Evolutionary conservation across 1,140 invertebrate species (phyloP).

Genomic region (Macrosteles quadrilineatus): DNA sequence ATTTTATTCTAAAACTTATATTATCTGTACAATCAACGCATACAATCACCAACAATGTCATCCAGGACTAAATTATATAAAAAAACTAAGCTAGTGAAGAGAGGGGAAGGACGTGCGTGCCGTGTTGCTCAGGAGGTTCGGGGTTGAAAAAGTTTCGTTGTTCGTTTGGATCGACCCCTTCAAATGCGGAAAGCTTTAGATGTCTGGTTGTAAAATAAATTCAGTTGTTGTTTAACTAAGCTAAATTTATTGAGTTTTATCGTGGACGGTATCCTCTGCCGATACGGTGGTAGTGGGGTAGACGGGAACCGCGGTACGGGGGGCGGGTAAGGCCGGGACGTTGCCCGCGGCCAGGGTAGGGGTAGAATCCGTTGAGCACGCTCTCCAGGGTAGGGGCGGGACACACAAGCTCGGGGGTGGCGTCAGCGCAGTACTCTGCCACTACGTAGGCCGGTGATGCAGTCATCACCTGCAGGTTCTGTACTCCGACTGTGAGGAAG

Average conservation of each 20-base stretch:
- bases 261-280: not conserved
- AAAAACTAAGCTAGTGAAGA: slow-evolving; percentile 4
- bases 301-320: not conserved
- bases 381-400: not conserved
- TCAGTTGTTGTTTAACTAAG: not conserved
- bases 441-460: not conserved
- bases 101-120: not conserved
- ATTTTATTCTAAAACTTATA: slow-evolving; percentile 15
- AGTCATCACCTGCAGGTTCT: not conserved
- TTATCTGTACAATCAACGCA: slow-evolving; percentile 5
- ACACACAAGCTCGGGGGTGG: not conserved
- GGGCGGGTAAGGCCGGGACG: not conserved
- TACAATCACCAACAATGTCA: slow-evolving; percentile 8
- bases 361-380: not conserved
- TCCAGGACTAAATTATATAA: not conserved
- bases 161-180: not conserved
- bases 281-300: not conserved
- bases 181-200: not conserved
- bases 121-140: too few species aligned
- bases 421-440: not conserved
- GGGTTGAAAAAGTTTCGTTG: too few species aligned
- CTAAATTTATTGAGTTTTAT: not conserved
- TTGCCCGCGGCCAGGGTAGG: not conserved
- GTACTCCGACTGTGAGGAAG: slow-evolving; percentile 1
- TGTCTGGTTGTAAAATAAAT: not conserved